phyloP scores from a whole-genome alignment of 2,888 invertebrate genomes.

The Eupithecia tripunctaria region DNA sequence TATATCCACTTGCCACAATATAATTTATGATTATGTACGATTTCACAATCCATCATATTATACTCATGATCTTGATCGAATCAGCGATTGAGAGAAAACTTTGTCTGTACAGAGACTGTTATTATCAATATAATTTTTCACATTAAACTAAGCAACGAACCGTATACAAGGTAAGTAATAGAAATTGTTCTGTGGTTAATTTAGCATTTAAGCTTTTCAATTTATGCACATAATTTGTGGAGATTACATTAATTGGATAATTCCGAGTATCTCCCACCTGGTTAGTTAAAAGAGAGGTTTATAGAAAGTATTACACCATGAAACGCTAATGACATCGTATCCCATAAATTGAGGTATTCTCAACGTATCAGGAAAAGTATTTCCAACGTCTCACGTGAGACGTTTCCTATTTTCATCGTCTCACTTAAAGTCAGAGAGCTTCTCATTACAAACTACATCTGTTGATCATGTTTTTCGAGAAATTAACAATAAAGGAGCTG shows the following conservation, averaged over 20 bases:
- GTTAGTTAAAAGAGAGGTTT: neutral
- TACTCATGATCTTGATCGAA: slow-evolving; percentile 4
- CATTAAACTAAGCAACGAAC: slow-evolving; percentile 15
- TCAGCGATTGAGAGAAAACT: slow-evolving; percentile 2
- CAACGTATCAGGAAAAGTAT: too few species aligned
- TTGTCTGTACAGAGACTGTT: neutral
- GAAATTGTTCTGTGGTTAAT: slow-evolving; percentile 17
- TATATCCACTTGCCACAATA: neutral
- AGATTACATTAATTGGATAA: slow-evolving; percentile 16
- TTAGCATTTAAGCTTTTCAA: slow-evolving; percentile 17
- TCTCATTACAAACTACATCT: too few species aligned
- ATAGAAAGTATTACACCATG: neutral
- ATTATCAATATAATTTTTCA: slow-evolving; percentile 7
- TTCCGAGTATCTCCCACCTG: slow-evolving; percentile 5
- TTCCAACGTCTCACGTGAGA: too few species aligned
- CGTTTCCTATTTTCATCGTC: too few species aligned
- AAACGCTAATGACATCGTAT: neutral
- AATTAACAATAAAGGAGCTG: too few species aligned
- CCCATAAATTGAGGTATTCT: too few species aligned
- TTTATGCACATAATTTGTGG: slow-evolving; percentile 25
- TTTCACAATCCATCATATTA: slow-evolving; percentile 32
- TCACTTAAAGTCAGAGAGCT: too few species aligned
- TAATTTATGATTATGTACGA: slow-evolving; percentile 25
- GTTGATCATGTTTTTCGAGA: too few species aligned
- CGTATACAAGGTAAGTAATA: slow-evolving; percentile 9